These are phyloP conservation scores for Saturnia pavonia DNA, from an alignment of 2,888 invertebrate genomes.

Conservation along the genomic window DNA sequence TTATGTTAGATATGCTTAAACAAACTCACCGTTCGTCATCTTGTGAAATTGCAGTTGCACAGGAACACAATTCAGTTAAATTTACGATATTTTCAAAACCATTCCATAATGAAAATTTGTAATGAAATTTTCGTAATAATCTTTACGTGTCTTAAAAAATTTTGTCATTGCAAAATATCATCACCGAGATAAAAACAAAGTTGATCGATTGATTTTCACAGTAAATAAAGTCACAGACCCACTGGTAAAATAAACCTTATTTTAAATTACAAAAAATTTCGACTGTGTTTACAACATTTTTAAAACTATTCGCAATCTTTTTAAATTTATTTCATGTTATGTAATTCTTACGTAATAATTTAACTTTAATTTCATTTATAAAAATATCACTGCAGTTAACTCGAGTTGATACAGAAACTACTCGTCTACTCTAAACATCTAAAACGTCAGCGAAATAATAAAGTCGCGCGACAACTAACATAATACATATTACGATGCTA, in stretches of 20 bases:
- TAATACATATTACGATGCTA: constrained; percentile 74
- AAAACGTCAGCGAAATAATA: constrained; percentile 54
- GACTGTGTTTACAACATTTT: constrained; percentile 23
- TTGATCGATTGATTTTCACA: constrained; percentile 41
- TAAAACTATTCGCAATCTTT: constrained; percentile 12
- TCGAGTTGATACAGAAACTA: constrained; percentile 40
- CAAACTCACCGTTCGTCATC: constrained; percentile 70
- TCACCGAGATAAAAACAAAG: constrained; percentile 27
- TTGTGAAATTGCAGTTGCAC: constrained; percentile 28
- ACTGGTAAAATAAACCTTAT: background rate
- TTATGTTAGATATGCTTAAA: constrained; percentile 3
- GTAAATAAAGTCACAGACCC: background rate
- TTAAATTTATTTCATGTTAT: background rate
- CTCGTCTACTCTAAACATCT: constrained; percentile 60
- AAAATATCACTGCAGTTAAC: constrained; percentile 53
- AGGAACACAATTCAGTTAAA: constrained; percentile 17
- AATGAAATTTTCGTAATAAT: constrained; percentile 58
- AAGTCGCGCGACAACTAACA: constrained; percentile 67
- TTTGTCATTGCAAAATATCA: constrained; percentile 13
- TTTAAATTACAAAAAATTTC: constrained; percentile 6
- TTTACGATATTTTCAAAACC: constrained; percentile 26
- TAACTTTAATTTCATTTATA: constrained; percentile 27
- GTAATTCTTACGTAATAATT: constrained; percentile 15
- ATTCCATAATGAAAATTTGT: constrained; percentile 51
- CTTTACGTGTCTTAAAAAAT: constrained; percentile 29